Conservation (phyloP, 2,888 invertebrate genomes). For the Mayetiola destructor region DNA sequence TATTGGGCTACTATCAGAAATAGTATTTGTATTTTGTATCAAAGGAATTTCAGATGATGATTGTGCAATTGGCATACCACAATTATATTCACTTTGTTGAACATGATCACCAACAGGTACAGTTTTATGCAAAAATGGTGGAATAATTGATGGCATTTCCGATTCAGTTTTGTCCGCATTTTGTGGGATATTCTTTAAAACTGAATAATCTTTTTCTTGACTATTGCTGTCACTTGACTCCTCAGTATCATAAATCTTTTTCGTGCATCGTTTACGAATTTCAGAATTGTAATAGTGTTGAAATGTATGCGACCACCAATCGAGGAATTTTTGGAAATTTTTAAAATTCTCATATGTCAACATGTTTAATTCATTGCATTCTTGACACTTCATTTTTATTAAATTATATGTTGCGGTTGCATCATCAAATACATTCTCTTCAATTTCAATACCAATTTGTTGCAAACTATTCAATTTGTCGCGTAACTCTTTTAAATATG, state of each 20-base stretch:
- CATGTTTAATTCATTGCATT: not conserved
- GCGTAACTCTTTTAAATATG: not conserved
- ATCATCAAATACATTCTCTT: not conserved
- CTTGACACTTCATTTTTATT: not conserved
- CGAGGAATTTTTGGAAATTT: not conserved
- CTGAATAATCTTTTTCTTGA: not conserved
- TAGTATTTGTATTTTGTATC: too few species aligned
- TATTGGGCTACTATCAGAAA: too few species aligned
- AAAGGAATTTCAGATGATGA: not conserved
- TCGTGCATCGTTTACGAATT: not conserved
- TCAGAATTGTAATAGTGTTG: not conserved
- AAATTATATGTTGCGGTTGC: not conserved
- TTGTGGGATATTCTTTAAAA: not conserved
- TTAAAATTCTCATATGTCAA: not conserved
- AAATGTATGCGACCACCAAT: not conserved
- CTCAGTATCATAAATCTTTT: not conserved
- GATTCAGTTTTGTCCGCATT: not conserved
- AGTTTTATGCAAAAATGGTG: too few species aligned
- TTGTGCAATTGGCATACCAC: not conserved
- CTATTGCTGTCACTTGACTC: conserved; percentile 10
- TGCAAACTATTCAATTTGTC: not conserved
- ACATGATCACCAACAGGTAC: conserved; percentile 7
- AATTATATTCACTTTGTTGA: not conserved
- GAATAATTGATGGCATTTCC: not conserved
- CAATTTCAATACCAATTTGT: not conserved